A percentile compares a stretch with the other conserved stretches of the same genome.
phyloP scores from a whole-genome alignment of 2,888 invertebrate genomes.

The Achlya flavicornis region DNA sequence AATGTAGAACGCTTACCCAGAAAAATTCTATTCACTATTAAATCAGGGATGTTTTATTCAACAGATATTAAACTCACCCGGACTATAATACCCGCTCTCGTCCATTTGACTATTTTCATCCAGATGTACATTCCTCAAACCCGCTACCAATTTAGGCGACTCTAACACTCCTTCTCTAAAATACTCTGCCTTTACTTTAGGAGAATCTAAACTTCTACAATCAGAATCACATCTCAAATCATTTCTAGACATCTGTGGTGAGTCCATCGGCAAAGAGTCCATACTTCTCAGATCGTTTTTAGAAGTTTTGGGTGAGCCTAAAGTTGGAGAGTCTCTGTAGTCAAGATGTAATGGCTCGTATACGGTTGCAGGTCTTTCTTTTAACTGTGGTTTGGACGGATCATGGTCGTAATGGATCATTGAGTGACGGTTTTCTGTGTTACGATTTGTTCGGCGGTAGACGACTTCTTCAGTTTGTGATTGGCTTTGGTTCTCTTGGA shows the following conservation, averaged over 20 bases:
- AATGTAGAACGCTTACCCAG: too few species aligned
- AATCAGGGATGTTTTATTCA: too few species aligned
- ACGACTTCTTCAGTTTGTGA: slow-evolving; percentile 53
- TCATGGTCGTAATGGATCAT: slow-evolving; percentile 81
- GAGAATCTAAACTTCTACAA: slow-evolving; percentile 72
- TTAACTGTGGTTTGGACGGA: slow-evolving; percentile 66
- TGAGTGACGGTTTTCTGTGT: slow-evolving; percentile 76
- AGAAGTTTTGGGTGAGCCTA: slow-evolving; percentile 74
- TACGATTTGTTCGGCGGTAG: slow-evolving; percentile 70
- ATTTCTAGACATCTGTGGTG: slow-evolving; percentile 70
- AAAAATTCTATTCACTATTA: too few species aligned
- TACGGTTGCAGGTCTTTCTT: slow-evolving; percentile 74
- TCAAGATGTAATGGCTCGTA: slow-evolving; percentile 77
- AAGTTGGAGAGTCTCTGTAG: slow-evolving; percentile 70
- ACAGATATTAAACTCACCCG: slow-evolving; percentile 50
- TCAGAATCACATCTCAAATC: slow-evolving; percentile 74
- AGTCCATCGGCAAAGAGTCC: slow-evolving; percentile 76
- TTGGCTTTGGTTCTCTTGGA: slow-evolving; percentile 66
- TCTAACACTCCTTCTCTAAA: slow-evolving; percentile 70
- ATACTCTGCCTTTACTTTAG: slow-evolving; percentile 72
- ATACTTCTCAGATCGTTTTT: slow-evolving; percentile 71
- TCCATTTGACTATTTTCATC: slow-evolving; percentile 80
- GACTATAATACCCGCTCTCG: slow-evolving; percentile 79
- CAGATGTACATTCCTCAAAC: slow-evolving; percentile 71
- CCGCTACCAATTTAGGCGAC: slow-evolving; percentile 72